phyloP scores from a whole-genome alignment of 2,888 invertebrate genomes.

The Noctua fimbriata region DNA sequence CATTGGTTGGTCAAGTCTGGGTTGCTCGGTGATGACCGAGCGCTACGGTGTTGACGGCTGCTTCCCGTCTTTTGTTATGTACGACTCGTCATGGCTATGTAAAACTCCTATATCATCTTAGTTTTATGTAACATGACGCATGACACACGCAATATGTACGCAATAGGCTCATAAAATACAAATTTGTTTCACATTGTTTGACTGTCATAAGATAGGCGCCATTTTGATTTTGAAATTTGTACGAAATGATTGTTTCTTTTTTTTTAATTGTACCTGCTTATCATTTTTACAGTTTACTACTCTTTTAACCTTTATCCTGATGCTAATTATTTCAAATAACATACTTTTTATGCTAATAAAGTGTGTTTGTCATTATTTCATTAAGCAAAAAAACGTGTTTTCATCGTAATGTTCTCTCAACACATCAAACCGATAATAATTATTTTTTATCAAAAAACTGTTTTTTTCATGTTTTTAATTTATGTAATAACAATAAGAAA shows the following conservation, averaged over 20 bases:
- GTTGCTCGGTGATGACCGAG: slow-evolving; percentile 18
- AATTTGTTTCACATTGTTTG: not conserved
- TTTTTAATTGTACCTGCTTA: not conserved
- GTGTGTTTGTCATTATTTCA: not conserved
- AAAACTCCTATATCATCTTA: slow-evolving; percentile 56
- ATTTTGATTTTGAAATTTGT: slow-evolving; percentile 4
- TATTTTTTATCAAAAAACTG: not conserved
- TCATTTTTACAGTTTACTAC: not conserved
- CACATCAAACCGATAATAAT: slow-evolving; percentile 8
- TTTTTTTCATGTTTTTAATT: slow-evolving; percentile 12
- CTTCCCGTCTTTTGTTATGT: slow-evolving; percentile 82
- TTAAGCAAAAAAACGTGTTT: slow-evolving; percentile 22
- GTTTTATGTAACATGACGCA: slow-evolving; percentile 41
- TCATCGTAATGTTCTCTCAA: not conserved
- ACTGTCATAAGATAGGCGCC: not conserved
- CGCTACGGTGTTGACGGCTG: slow-evolving; percentile 71
- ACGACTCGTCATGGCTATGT: slow-evolving; percentile 61
- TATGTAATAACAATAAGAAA: not conserved
- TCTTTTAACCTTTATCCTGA: not conserved
- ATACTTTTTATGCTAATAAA: slow-evolving; percentile 5
- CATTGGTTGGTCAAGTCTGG: slow-evolving; percentile 37
- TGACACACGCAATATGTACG: slow-evolving; percentile 23
- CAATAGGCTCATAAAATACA: slow-evolving; percentile 5
- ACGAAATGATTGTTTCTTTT: not conserved
- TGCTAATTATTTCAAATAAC: not conserved